Evolutionary conservation across 1,140 invertebrate genomes (phyloP), one percentile per base, ranked within the genome.

Genomic region (Pachypsylla venusta): DNA sequence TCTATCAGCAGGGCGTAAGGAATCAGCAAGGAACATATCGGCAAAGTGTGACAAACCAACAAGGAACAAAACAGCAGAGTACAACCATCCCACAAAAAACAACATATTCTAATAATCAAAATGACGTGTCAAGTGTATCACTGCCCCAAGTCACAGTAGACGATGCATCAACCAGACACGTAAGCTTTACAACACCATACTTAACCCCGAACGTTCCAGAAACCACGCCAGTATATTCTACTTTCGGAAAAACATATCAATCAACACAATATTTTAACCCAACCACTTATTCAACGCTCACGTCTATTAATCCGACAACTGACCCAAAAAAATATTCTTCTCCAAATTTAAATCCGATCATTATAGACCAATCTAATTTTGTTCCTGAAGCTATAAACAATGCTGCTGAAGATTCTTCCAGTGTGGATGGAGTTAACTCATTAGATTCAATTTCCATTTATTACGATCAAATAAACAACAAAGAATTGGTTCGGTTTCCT

Each of bases 31-130:
- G 22, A 7, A 48, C 42, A 7, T 48, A 48, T 22, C 42, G n/a
- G 5, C 42, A 48, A 48, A 48, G 42, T 22, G 22, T 22, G 4
- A 48, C 42, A 5, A 48, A 19, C 16, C 42, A 48, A n/a, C 42
- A n/a, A n/a, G n/a, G n/a, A n/a, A n/a, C n/a, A n/a, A n/a, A n/a
- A n/a, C n/a, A n/a, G n/a, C n/a, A 48, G n/a, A n/a, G 16, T n/a
- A 48, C 4, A 5, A 48, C 7, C 42, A 19, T 19, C 42, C 42
- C 42, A 7, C 42, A 48, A 48, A 48, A 3, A 7, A 5, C 42
- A 7, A 48, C 42, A 19, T 22, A 57, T 64, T 28, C 62, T 61
- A 57, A 64, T 58, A 53, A 42, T 60, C 14, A 64, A 61, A 60
- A 53, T 62, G 22, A 61, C 22, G 28, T 25, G n/a, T 57, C 56